Evolutionary conservation across 2,888 invertebrate species (phyloP).

Genomic region (Trimorus sp.): DNA sequence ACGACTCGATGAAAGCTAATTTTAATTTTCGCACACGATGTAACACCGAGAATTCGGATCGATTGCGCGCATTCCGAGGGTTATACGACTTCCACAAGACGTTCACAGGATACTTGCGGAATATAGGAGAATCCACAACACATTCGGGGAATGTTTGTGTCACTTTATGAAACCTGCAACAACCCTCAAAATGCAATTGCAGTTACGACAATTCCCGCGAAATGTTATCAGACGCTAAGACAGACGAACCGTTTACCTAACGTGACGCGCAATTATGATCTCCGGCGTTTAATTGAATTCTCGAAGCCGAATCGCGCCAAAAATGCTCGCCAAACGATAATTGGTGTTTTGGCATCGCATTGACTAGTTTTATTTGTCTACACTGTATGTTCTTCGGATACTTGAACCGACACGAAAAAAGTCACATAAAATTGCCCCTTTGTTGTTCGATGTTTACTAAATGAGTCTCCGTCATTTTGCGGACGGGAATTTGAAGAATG

Average conservation of each 20-base stretch:
- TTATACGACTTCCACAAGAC: constrained; percentile 63
- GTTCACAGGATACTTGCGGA: constrained; percentile 59
- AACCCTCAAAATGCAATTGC: constrained; percentile 38
- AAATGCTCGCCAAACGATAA: constrained; percentile 14
- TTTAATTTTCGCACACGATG: constrained; percentile 66
- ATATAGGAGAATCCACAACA: constrained; percentile 48
- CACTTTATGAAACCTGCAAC: constrained; percentile 55
- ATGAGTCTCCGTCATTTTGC: constrained; percentile 69
- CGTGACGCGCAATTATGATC: constrained; percentile 5
- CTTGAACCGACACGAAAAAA: constrained; percentile 60
- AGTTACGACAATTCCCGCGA: background rate
- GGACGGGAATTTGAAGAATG: constrained; percentile 58
- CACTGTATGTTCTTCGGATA: constrained; percentile 52
- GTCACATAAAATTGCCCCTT: constrained; percentile 68
- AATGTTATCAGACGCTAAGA: constrained; percentile 8
- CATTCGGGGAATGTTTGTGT: constrained; percentile 54
- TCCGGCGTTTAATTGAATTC: constrained; percentile 13
- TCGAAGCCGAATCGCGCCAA: background rate
- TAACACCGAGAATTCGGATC: constrained; percentile 64
- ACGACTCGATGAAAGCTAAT: constrained; percentile 65
- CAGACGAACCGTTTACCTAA: constrained; percentile 1
- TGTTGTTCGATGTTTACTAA: constrained; percentile 72
- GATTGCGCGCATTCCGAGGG: constrained; percentile 59
- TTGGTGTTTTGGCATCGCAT: background rate
- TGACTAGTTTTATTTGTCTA: too few species aligned